Percentiles rank a stretch among this genome's conserved stretches.
Evolutionary conservation across 2,113 vertebrate genomes (phyloP).

Genomic region (Drymodes brunneopygia): DNA sequence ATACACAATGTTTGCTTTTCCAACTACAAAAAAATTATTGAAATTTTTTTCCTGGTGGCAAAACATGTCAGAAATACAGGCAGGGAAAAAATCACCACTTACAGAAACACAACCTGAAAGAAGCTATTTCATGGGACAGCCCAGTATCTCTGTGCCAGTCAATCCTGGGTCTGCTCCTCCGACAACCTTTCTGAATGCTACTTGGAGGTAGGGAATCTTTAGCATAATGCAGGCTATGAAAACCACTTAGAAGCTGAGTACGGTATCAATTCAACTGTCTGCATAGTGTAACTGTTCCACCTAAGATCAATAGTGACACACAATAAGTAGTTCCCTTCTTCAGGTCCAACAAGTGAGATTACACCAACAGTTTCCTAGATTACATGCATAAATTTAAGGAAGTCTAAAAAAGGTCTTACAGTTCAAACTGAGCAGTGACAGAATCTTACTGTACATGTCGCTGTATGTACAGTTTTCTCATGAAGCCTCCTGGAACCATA

Average conservation of each 20-base stretch:
- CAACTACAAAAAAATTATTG: not conserved
- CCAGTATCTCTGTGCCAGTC: not conserved
- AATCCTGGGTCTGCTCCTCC: not conserved
- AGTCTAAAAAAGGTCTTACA: not conserved
- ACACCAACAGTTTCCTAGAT: not conserved
- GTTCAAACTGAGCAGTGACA: not conserved
- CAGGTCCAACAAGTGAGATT: not conserved
- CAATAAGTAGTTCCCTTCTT: not conserved
- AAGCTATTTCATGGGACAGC: not conserved
- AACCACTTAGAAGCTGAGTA: not conserved
- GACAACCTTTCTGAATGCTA: not conserved
- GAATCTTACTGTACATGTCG: not conserved
- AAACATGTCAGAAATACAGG: not conserved
- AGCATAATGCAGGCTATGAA: not conserved
- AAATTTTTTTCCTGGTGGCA: not conserved
- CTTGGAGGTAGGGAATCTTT: not conserved
- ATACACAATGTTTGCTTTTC: not conserved
- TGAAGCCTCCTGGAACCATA: not conserved
- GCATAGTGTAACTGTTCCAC: not conserved
- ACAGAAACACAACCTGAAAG: rapidly evolving
- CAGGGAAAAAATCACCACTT: not conserved
- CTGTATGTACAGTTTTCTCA: not conserved
- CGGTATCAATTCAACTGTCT: not conserved
- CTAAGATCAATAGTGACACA: not conserved
- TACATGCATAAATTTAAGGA: rapidly evolving